Conservation (phyloP, 2,888 invertebrate species). For the Pristionchus fissidentatus region DNA sequence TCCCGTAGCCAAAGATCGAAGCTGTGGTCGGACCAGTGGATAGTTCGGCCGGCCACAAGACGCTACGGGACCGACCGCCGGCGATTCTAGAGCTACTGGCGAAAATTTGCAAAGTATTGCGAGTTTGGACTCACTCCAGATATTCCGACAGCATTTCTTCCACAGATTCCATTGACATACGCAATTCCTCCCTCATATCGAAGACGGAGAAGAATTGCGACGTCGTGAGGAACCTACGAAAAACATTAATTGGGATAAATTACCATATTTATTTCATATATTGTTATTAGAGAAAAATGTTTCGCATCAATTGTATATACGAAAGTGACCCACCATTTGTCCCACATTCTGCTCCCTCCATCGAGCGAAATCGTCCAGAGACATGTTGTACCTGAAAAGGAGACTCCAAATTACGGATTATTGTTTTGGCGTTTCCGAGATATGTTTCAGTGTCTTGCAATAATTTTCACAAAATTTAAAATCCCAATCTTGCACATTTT, state of each 20-base stretch:
- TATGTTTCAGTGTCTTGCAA: too few species aligned
- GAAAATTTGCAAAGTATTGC: too few species aligned
- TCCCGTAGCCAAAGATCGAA: too few species aligned
- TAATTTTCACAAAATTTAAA: too few species aligned
- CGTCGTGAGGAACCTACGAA: constrained; percentile 55
- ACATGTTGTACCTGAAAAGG: constrained; percentile 52
- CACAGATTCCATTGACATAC: constrained; percentile 59
- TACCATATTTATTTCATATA: too few species aligned
- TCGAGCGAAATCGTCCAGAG: constrained; percentile 58
- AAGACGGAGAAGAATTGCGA: constrained; percentile 59
- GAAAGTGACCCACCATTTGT: constrained; percentile 1
- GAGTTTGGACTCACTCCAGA: constrained; percentile 57
- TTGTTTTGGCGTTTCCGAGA: too few species aligned
- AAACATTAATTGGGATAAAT: too few species aligned
- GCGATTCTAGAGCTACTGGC: background rate
- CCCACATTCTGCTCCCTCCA: constrained; percentile 55
- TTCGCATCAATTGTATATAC: background rate
- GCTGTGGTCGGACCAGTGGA: background rate
- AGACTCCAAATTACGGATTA: background rate
- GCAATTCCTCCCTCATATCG: constrained; percentile 65
- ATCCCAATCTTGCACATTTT: too few species aligned
- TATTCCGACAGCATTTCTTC: constrained; percentile 57
- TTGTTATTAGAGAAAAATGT: too few species aligned
- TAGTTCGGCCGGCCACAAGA: background rate
- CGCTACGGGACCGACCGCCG: background rate